Evolutionary conservation across 2,113 vertebrate genomes (phyloP).

Genomic region (Equus przewalskii): DNA sequence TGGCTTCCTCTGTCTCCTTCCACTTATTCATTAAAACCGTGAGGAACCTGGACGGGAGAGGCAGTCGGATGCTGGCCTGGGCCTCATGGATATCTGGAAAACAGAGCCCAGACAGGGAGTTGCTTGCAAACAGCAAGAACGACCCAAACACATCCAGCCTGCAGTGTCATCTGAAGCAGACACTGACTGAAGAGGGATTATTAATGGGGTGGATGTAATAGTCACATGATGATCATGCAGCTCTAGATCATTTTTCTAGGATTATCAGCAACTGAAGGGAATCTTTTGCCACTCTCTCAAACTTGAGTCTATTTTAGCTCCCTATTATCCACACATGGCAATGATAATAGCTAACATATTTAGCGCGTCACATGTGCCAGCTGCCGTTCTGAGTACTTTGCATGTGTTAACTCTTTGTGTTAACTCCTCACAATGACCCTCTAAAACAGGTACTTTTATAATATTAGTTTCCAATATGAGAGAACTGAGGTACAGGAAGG

Average conservation of each 20-base stretch:
- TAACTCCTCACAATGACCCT: background rate
- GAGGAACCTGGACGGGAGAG: background rate
- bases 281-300: background rate
- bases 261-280: background rate
- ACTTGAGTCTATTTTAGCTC: background rate
- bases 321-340: background rate
- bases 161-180: background rate
- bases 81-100: background rate
- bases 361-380: background rate
- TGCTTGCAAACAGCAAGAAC: background rate
- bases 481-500: background rate
- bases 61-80: background rate
- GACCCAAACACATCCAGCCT: background rate
- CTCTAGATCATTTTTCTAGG: background rate
- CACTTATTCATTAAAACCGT: conserved; percentile 27
- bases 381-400: background rate
- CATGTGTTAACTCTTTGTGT: background rate
- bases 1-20: conserved; percentile 57
- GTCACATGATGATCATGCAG: background rate
- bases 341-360: background rate
- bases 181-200: background rate
- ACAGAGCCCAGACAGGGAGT: background rate
- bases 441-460: background rate
- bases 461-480: background rate
- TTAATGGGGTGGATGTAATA: background rate